These are phyloP conservation scores for Phaonia tiefii DNA, from an alignment of 2,888 invertebrate species.

Conservation along the genomic window DNA sequence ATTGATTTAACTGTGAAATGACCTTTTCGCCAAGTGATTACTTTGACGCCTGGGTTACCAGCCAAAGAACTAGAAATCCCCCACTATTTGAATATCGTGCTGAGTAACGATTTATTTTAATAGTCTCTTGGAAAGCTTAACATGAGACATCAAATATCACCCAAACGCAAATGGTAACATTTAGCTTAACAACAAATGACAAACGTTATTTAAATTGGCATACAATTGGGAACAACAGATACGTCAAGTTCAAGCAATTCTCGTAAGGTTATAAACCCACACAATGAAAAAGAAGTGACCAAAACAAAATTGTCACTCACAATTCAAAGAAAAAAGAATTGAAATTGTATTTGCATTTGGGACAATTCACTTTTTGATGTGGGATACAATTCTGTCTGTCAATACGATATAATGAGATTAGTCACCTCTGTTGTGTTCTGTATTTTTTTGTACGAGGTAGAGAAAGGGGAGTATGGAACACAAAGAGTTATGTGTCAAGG, in stretches of 20 bases:
- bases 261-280: slow-evolving; percentile 8
- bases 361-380: too few species aligned
- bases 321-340: too few species aligned
- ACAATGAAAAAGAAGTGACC: background rate
- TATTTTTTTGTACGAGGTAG: too few species aligned
- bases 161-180: background rate
- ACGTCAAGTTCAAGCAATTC: background rate
- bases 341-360: too few species aligned
- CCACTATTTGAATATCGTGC: slow-evolving; percentile 1
- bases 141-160: background rate
- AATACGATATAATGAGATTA: too few species aligned
- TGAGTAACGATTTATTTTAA: slow-evolving; percentile 9
- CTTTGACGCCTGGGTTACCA: too few species aligned
- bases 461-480: too few species aligned
- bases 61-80: background rate
- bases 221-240: background rate
- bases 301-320: slow-evolving; percentile 20
- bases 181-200: background rate
- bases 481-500: too few species aligned
- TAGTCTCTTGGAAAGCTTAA: background rate
- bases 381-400: too few species aligned
- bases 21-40: slow-evolving; percentile 16
- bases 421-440: too few species aligned
- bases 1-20: background rate
- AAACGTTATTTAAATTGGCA: background rate